Base-by-base conservation (phyloP, 2,113 vertebrate genomes). In the Chaetura pelagica region DNA sequence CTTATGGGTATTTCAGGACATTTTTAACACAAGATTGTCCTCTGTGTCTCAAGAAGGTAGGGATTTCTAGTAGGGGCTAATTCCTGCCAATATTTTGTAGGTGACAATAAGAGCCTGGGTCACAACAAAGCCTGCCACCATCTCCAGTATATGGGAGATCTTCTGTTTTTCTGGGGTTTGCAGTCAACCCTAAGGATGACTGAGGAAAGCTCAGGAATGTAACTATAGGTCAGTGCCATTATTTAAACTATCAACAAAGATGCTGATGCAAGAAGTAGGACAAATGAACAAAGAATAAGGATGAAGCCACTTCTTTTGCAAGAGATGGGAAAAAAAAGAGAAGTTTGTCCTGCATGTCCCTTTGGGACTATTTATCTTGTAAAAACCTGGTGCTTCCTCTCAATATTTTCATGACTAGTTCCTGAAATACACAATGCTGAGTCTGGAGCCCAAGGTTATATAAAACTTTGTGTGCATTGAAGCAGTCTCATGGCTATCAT, bases 211-310 rank as follows among this genome's bases (percentile, higher is more conserved):
- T 83, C 24, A 67, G 63, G 29, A 66, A 26, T 38, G 10, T 68
- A 87, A 79, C 87, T 57, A 89, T 58, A 77, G 7, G 15, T 38
- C 67, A 15, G 4, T 57, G 35, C 2, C 16, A 48, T 49, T 80
- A 95, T 79, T 90, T 16, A 55, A 76, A 86, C 44, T 57, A 29
- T 88, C 38, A 74, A 11, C 18, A 90, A 93, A 78, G 34, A n/a
- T 49, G 30, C 11, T 87, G 74, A 59, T 95, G 40, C 52, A 86
- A 86, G 38, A 94, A 95, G 44, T 77, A 90, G 79, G 83, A 72
- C 85, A 89, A 90, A 88, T 22, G 27, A 88, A 96, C 21, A 74
- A 94, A 85, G 68, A 93, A 68, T 0, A 1, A 75, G n/a, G 24
- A 68, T 30, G 48, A 84, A 86, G 48, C 29, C 59, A 35, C 14